Percentiles rank a stretch among this genome's conserved stretches.
Evolutionary conservation across 1,140 invertebrate genomes (phyloP).

Genomic region (Drosophila teissieri): DNA sequence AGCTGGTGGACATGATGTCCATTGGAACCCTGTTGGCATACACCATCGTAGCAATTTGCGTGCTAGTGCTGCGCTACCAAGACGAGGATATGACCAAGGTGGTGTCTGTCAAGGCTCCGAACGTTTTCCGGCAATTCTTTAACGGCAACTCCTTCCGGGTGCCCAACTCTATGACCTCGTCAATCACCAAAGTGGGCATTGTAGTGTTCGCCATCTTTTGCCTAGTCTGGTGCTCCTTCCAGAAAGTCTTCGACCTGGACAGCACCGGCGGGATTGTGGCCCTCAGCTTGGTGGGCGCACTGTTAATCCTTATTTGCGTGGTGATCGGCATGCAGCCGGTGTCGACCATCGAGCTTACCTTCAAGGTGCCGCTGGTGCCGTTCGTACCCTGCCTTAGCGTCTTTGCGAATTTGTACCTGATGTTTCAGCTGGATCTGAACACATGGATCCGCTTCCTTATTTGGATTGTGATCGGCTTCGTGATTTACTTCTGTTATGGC

Average conservation of each 20-base stretch:
- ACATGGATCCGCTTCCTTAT: constrained; percentile 94
- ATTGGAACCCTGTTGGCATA: constrained; percentile 98
- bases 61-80: constrained; percentile 92
- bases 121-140: constrained; percentile 83
- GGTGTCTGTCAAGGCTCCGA: constrained; percentile 81
- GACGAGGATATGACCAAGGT: constrained; percentile 80
- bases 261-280: constrained; percentile 53
- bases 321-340: constrained; percentile 76
- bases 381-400: constrained; percentile 93
- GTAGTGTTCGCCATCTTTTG: constrained; percentile 84
- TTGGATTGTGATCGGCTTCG: constrained; percentile 91
- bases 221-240: constrained; percentile 67
- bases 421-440: constrained; percentile 92
- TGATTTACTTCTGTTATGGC: constrained; percentile 87
- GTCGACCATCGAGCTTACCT: constrained; percentile 73
- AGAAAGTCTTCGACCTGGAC: constrained; percentile 45
- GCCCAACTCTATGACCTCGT: constrained; percentile 86
- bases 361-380: constrained; percentile 94
- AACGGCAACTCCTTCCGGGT: constrained; percentile 87
- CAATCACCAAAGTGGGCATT: constrained; percentile 87
- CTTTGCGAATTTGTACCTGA: constrained; percentile 94
- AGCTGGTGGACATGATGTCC: constrained; percentile 98
- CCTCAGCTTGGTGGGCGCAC: constrained; percentile 58
- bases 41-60: constrained; percentile 95
- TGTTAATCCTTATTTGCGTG: constrained; percentile 68